Evolutionary conservation across 2,113 vertebrate genomes (phyloP).

Genomic region (Euleptes europaea): DNA sequence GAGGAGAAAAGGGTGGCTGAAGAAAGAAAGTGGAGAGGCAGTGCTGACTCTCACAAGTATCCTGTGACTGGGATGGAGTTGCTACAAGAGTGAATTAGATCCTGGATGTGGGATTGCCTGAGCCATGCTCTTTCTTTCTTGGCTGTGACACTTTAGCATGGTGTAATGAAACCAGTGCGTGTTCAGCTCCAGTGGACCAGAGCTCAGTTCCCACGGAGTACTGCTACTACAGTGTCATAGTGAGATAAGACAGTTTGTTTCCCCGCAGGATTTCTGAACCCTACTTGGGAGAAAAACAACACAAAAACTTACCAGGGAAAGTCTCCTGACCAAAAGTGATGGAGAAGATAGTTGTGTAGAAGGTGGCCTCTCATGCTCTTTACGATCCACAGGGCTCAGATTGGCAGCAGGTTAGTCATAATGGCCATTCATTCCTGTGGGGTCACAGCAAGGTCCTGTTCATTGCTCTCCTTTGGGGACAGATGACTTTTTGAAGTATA

Average conservation of each 20-base stretch:
- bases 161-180: neutral
- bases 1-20: neutral
- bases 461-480: too few relatives aligned
- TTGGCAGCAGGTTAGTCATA: neutral
- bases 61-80: neutral
- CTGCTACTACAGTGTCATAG: constrained; percentile 1
- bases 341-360: neutral
- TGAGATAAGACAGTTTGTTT: neutral
- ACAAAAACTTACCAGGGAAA: neutral
- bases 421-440: constrained; percentile 18
- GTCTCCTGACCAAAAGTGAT: neutral
- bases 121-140: neutral
- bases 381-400: neutral
- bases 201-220: neutral
- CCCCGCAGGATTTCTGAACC: neutral
- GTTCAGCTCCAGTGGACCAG: neutral
- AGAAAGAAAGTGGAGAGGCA: neutral
- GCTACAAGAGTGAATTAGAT: neutral
- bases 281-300: neutral
- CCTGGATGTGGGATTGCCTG: neutral
- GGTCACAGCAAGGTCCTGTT: neutral
- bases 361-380: neutral
- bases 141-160: neutral
- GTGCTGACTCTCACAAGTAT: neutral
- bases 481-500: constrained; percentile 21